A percentile compares a stretch with the other conserved stretches of the same genome.
phyloP scores from a whole-genome alignment of 1,140 invertebrate species.

The Homarus americanus region DNA sequence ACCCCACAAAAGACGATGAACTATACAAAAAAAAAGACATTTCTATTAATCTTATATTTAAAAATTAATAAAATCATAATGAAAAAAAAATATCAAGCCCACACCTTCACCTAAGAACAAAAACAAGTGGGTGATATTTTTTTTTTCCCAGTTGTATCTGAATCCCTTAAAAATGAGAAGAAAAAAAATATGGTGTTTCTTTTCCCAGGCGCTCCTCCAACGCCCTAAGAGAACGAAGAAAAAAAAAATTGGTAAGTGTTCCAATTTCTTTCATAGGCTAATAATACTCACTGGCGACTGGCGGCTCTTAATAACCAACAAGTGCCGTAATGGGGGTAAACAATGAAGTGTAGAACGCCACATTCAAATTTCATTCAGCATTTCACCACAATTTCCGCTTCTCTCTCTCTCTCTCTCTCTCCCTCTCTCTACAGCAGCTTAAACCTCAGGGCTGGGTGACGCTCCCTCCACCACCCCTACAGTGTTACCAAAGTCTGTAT shows the following conservation, averaged over 20 bases:
- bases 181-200: background rate
- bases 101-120: too few relatives aligned
- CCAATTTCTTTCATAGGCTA: background rate
- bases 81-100: too few relatives aligned
- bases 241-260: background rate
- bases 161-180: too few relatives aligned
- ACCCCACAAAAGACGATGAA: too few relatives aligned
- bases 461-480: background rate
- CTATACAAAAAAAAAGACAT: too few relatives aligned
- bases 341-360: slow-evolving; percentile 15
- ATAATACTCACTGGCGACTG: background rate
- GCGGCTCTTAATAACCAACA: background rate
- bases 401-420: too few relatives aligned
- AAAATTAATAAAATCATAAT: too few relatives aligned
- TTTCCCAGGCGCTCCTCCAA: background rate
- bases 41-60: too few relatives aligned
- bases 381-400: slow-evolving; percentile 56
- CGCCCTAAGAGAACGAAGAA: background rate
- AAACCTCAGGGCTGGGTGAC: too few relatives aligned
- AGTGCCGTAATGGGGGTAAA: slow-evolving; percentile 49
- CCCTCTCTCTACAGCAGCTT: too few relatives aligned
- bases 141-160: too few relatives aligned
- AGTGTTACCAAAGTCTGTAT: background rate
- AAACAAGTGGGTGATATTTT: too few relatives aligned
- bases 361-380: slow-evolving; percentile 61